Percentiles rank a stretch among this genome's conserved stretches.
Conservation (phyloP, 2,113 vertebrate species). For the Forbesichthys agassizii region DNA sequence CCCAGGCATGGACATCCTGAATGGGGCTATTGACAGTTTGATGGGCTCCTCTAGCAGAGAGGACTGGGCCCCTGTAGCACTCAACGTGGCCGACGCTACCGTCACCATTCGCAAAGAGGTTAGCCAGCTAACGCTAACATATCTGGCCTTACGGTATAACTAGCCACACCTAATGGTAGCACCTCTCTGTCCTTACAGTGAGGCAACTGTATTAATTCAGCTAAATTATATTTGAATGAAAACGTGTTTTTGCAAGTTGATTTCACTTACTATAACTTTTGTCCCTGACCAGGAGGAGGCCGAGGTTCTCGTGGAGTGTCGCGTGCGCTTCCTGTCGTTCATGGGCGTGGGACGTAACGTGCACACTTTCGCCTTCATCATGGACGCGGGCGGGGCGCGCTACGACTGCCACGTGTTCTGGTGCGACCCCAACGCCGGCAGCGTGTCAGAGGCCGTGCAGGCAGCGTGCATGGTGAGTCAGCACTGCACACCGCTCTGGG, state of each 20-base stretch:
- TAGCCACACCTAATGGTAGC: too few species aligned
- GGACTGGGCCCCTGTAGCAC: conserved; percentile 89
- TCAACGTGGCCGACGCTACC: conserved; percentile 96
- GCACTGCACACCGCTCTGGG: not conserved
- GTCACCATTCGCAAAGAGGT: conserved; percentile 95
- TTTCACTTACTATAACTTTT: not conserved
- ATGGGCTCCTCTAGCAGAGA: conserved; percentile 82
- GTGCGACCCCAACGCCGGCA: conserved; percentile 95
- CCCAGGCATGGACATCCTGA: conserved; percentile 94
- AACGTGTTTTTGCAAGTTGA: not conserved
- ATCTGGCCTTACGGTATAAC: too few species aligned
- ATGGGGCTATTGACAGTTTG: conserved; percentile 90
- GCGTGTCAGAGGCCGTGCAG: conserved; percentile 94
- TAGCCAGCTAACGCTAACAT: conserved; percentile 16
- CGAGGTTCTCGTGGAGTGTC: conserved; percentile 93
- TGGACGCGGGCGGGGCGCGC: conserved; percentile 92
- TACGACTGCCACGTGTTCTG: conserved; percentile 96
- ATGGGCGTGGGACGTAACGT: conserved; percentile 93
- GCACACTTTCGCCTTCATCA: conserved; percentile 95
- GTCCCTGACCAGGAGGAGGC: conserved; percentile 80
- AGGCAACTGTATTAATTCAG: too few species aligned
- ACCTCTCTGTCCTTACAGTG: too few species aligned
- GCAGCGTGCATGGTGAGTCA: conserved; percentile 96
- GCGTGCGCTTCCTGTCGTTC: conserved; percentile 96
- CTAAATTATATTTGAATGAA: too few species aligned